Evolutionary conservation across 2,113 vertebrate species (phyloP), one percentile per base, ranked within the genome.

Genomic region (Microcebus ravelobensis): DNA sequence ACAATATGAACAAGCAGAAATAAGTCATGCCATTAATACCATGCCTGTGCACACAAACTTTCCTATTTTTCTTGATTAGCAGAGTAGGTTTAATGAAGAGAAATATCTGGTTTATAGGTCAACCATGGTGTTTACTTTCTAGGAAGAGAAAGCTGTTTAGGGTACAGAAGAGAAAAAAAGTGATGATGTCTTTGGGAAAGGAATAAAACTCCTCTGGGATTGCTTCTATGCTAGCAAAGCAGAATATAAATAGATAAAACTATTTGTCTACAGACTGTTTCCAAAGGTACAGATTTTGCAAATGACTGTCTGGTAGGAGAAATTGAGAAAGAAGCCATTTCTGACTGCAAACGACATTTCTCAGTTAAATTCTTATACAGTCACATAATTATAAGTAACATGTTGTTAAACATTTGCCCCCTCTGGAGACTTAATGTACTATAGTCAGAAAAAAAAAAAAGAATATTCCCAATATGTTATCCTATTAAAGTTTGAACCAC

Each of bases 21-120:
- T 91, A 87, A 97, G 80, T 97, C 68, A 76, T 93, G 96, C 95
- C 89, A 98, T 98, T 97, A 98, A 98, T 93, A 90, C 18, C 90
- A 42, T 3, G 82, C 68, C 39, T 83, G 36, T 70, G 73, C 63
- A 86, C 39, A 86, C 6, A 70, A 71, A 83, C 20, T 52, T 96
- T 48, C 48, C 61, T 96, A 17, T 87, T 95, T 95, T 63, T 79
- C 21, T 92, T 91, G 45, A 93, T 76, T 95, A 83, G 59, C n/a
- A 48, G 59, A 48, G 48, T 71, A 73, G 31, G 3, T 63, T 93
- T 93, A 95, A 87, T 81, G 55, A 95, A 84, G 15, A 92, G 87
- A 86, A 81, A 86, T 87, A 68, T 29, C 6, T 92, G 77, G 45
- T 36, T 93, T 95, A 77, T 86, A 71, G 84, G 83, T 91, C 65